Percentiles rank a stretch among this genome's conserved stretches.
These are phyloP conservation scores for Drosophila vallismaia DNA, from an alignment of 2,888 invertebrate species.

Conservation along the genomic window DNA sequence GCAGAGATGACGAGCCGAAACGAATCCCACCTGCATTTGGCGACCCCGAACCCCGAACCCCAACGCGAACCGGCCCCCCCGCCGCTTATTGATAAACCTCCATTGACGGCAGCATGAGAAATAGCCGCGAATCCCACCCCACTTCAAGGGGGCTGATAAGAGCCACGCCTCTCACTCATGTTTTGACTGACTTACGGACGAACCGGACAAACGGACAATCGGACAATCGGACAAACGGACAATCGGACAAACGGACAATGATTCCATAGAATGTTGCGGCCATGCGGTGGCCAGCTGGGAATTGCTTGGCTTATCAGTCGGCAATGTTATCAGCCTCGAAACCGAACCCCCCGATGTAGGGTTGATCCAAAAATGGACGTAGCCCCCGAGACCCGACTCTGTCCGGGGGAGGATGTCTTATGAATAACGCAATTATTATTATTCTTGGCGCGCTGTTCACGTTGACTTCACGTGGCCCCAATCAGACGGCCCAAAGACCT, in stretches of 20 bases:
- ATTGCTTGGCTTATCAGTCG: slow-evolving; percentile 31
- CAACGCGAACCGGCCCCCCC: slow-evolving; percentile 19
- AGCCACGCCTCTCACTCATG: slow-evolving; percentile 48
- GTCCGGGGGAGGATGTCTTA: slow-evolving; percentile 39
- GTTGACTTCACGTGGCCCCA: slow-evolving; percentile 71
- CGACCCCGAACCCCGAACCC: slow-evolving; percentile 8
- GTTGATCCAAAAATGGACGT: slow-evolving; percentile 34
- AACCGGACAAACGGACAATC: neutral
- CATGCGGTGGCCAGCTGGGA: slow-evolving; percentile 44
- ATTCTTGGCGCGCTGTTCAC: slow-evolving; percentile 57
- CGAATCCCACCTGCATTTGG: slow-evolving; percentile 32
- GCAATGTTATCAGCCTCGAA: slow-evolving; percentile 19
- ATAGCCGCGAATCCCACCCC: slow-evolving; percentile 8
- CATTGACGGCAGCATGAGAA: slow-evolving; percentile 33
- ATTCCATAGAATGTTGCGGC: slow-evolving; percentile 1
- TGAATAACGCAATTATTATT: slow-evolving; percentile 33
- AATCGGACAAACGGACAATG: neutral
- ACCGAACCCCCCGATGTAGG: slow-evolving; percentile 29
- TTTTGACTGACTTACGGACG: slow-evolving; percentile 29
- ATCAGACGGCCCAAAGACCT: slow-evolving; percentile 58
- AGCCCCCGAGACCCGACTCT: slow-evolving; percentile 9
- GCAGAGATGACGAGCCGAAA: slow-evolving; percentile 30
- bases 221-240: neutral
- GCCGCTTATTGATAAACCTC: slow-evolving; percentile 32
- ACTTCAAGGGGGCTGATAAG: slow-evolving; percentile 14